phyloP scores from a whole-genome alignment of 2,888 invertebrate species.

The Hybos culiciformis region DNA sequence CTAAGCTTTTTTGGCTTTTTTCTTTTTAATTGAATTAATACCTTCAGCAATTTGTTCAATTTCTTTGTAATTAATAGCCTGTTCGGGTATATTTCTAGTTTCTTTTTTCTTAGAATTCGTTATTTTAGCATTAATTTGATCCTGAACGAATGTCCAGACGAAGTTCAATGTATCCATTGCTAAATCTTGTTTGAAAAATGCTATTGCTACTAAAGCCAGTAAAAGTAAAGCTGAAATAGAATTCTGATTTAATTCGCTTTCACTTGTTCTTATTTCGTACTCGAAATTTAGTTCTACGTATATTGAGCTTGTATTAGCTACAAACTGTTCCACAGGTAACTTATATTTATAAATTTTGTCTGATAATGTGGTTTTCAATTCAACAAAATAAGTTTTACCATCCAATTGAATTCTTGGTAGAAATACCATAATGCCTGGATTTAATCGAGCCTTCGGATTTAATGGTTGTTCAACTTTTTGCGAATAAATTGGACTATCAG shows the following conservation, averaged over 20 bases:
- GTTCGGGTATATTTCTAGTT: constrained; percentile 20
- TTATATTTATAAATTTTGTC: constrained; percentile 52
- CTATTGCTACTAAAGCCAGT: constrained; percentile 44
- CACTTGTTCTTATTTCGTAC: constrained; percentile 49
- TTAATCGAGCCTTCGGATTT: constrained; percentile 33
- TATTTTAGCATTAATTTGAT: constrained; percentile 27
- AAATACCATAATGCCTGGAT: constrained; percentile 46
- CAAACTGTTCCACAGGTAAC: constrained; percentile 54
- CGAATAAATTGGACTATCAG: constrained; percentile 52
- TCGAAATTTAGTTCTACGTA: constrained; percentile 41
- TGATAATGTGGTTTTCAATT: constrained; percentile 62
- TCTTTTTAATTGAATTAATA: constrained; percentile 45
- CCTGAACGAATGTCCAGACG: constrained; percentile 25
- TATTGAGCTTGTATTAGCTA: constrained; percentile 64
- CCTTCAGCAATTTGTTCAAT: constrained; percentile 50
- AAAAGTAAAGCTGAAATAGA: constrained; percentile 56
- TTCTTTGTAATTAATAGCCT: constrained; percentile 40
- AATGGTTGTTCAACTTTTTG: constrained; percentile 31
- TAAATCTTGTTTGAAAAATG: constrained; percentile 49
- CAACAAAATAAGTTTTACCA: constrained; percentile 63
- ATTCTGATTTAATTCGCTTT: constrained; percentile 66
- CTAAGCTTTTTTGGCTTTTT: constrained; percentile 34
- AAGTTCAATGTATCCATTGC: constrained; percentile 39
- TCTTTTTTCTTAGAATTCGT: constrained; percentile 24
- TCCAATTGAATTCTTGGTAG: constrained; percentile 74